Conservation (phyloP, 1,140 invertebrate species). For the Papilio dardanus region DNA sequence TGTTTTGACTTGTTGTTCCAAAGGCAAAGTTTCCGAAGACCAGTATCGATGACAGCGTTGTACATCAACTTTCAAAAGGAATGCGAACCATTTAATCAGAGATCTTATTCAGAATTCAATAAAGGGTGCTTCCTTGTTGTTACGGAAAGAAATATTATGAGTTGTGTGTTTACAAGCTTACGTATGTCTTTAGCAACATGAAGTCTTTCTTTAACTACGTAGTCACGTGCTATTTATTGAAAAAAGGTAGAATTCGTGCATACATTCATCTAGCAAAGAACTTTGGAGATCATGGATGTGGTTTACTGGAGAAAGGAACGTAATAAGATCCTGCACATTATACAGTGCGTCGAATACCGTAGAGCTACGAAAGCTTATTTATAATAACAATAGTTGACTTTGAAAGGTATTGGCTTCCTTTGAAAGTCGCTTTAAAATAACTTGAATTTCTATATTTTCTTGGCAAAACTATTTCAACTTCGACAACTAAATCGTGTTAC, state of each 20-base stretch:
- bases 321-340: neutral
- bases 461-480: conserved; percentile 31
- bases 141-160: neutral
- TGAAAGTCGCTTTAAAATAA: conserved; percentile 12
- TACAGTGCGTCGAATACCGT: neutral
- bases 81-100: conserved; percentile 49
- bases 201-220: neutral
- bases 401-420: conserved; percentile 16
- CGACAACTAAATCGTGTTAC: conserved; percentile 22
- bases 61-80: conserved; percentile 44
- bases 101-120: conserved; percentile 49
- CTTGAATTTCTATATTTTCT: conserved; percentile 9
- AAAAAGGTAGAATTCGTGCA: neutral
- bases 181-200: neutral
- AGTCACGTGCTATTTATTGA: neutral
- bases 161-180: neutral
- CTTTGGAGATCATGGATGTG: neutral
- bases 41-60: conserved; percentile 31
- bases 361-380: neutral
- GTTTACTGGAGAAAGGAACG: neutral
- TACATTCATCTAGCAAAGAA: neutral
- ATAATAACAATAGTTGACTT: neutral
- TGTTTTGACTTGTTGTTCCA: conserved; percentile 23
- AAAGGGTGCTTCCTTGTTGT: conserved; percentile 43
- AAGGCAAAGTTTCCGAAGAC: conserved; percentile 20